Percentiles rank a stretch among this genome's conserved stretches.
Evolutionary conservation across 1,140 invertebrate genomes (phyloP).

Genomic region (Lanistes nyassanus): DNA sequence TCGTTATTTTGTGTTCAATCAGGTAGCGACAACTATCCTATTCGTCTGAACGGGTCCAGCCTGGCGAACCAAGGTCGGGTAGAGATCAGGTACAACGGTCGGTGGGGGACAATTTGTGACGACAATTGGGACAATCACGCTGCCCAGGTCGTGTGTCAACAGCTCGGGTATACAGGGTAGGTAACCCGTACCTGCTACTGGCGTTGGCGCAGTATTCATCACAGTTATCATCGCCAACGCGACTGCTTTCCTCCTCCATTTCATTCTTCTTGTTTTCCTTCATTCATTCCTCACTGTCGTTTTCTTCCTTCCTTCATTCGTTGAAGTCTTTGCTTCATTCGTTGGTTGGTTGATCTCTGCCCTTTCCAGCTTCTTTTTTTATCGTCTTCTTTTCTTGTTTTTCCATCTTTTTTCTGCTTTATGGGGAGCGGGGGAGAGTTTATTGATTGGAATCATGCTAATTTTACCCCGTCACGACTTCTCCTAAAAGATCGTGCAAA

Average conservation of each 20-base stretch:
- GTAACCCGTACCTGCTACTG: background rate
- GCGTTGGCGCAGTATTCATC: too few species aligned
- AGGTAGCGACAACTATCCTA: background rate
- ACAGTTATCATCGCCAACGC: too few species aligned
- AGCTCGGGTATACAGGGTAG: constrained; percentile 6
- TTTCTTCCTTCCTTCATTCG: background rate
- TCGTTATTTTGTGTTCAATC: too few species aligned
- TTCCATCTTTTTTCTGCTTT: too few species aligned
- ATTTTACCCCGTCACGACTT: too few species aligned
- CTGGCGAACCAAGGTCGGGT: constrained; percentile 2
- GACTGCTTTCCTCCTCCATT: background rate
- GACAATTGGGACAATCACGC: constrained; percentile 18
- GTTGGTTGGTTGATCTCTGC: too few species aligned
- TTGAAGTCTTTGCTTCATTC: too few species aligned
- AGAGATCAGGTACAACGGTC: constrained; percentile 18
- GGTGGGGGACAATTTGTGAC: constrained; percentile 26
- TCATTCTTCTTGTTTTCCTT: background rate
- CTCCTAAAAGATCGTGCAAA: too few species aligned
- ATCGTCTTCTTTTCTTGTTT: constrained; percentile 1
- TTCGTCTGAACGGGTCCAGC: constrained; percentile 1
- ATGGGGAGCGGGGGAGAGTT: too few species aligned
- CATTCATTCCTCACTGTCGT: background rate
- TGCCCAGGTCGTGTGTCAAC: constrained; percentile 17
- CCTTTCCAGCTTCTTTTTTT: too few species aligned
- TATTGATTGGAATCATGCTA: too few species aligned